Percentiles rank a stretch among this genome's conserved stretches.
Evolutionary conservation across 2,888 invertebrate species (phyloP).

Genomic region (Diaperis boleti): DNA sequence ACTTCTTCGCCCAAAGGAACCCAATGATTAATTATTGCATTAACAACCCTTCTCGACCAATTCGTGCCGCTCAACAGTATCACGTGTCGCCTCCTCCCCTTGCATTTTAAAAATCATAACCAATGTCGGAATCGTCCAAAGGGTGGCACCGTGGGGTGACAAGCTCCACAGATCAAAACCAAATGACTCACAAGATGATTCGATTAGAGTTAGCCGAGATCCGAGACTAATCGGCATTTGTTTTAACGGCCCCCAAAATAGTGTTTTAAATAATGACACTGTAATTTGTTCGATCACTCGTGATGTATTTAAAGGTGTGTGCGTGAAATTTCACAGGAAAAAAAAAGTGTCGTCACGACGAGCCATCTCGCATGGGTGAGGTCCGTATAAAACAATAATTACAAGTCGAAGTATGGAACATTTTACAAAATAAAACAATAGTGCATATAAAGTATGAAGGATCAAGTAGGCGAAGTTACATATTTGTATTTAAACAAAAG

Average conservation of each 20-base stretch:
- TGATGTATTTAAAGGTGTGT: conserved; percentile 6
- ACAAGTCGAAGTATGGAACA: conserved; percentile 23
- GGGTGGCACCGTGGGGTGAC: conserved; percentile 49
- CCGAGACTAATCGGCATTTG: conserved; percentile 31
- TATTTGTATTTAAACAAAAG: conserved; percentile 31
- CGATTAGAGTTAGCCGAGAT: conserved; percentile 50
- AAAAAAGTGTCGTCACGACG: conserved; percentile 13
- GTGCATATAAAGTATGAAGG: conserved; percentile 28
- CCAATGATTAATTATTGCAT: conserved; percentile 33
- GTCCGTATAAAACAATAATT: conserved; percentile 33
- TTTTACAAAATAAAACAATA: conserved; percentile 32
- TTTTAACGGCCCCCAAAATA: neutral
- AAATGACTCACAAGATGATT: conserved; percentile 55
- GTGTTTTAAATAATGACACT: neutral
- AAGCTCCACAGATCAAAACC: conserved; percentile 57
- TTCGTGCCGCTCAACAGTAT: conserved; percentile 28
- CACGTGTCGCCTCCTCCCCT: conserved; percentile 25
- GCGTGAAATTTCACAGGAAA: conserved; percentile 27
- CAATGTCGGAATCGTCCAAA: conserved; percentile 14
- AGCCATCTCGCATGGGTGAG: conserved; percentile 22
- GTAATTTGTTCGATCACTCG: neutral
- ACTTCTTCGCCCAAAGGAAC: conserved; percentile 31
- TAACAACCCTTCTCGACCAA: conserved; percentile 33
- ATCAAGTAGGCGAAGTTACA: conserved; percentile 34
- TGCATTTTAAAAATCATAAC: conserved; percentile 16